Evolutionary conservation across 2,888 invertebrate genomes (phyloP), one percentile per base, ranked within the genome.

Genomic region (Thalpophila matura): DNA sequence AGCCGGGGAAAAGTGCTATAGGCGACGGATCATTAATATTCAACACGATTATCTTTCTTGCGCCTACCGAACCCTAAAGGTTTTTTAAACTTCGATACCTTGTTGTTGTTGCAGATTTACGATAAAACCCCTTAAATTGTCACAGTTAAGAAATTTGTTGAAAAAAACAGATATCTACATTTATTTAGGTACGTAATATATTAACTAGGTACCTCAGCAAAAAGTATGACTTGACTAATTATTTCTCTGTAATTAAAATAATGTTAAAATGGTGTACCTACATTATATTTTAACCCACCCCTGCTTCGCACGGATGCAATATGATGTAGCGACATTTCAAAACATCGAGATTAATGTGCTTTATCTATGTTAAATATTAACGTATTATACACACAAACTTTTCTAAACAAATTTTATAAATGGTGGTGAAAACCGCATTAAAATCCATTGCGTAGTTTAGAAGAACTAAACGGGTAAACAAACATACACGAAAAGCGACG

Each of bases 251-350:
- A 70, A 69, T 70, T 61, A n/a, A n/a, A n/a, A n/a, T n/a, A n/a
- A 65, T 69, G 70, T 27, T 49, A 69, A 50, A n/a, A n/a, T n/a
- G n/a, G n/a, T n/a, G n/a, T n/a, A n/a, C n/a, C 61, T 61, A 69
- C 43, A 60, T 45, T 31, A 61, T 2, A 58, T 61, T 65, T 61
- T 61, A 58, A n/a, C n/a, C n/a, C n/a, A n/a, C n/a, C n/a, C n/a
- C n/a, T n/a, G n/a, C n/a, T n/a, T n/a, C n/a, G n/a, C n/a, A n/a
- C n/a, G n/a, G n/a, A n/a, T n/a, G n/a, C n/a, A n/a, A n/a, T n/a
- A n/a, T n/a, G n/a, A n/a, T n/a, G n/a, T n/a, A n/a, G n/a, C n/a
- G n/a, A n/a, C n/a, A n/a, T n/a, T n/a, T n/a, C n/a, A n/a, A n/a
- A n/a, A n/a, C n/a, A n/a, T n/a, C n/a, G n/a, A n/a, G n/a, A n/a